Percentiles rank a stretch among this genome's conserved stretches.
Conservation (phyloP, 2,888 invertebrate genomes). For the Orthonevra nobilis region DNA sequence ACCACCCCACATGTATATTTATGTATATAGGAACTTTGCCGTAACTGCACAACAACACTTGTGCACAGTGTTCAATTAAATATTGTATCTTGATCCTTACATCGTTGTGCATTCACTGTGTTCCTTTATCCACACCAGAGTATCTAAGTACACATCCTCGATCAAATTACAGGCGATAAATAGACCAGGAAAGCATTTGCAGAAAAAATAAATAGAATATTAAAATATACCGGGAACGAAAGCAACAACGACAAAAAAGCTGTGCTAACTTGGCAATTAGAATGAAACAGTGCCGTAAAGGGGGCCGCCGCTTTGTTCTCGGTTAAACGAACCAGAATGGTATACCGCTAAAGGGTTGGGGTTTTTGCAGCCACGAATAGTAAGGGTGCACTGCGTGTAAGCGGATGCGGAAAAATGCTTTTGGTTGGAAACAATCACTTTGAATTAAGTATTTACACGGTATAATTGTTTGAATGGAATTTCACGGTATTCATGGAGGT, state of each 20-base stretch:
- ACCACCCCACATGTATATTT: slow-evolving; percentile 2
- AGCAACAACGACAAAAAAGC: neutral
- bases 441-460: neutral
- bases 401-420: no score
- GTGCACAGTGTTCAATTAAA: slow-evolving; percentile 57
- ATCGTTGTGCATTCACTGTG: slow-evolving; percentile 27
- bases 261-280: slow-evolving; percentile 24
- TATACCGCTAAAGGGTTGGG: no score
- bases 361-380: no score
- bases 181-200: neutral
- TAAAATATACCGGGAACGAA: neutral
- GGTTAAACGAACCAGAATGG: neutral
- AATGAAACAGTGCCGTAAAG: slow-evolving; percentile 9
- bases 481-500: neutral
- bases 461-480: neutral
- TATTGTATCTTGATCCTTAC: slow-evolving; percentile 45
- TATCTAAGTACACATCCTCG: slow-evolving; percentile 6
- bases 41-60: slow-evolving; percentile 23
- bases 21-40: neutral
- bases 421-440: neutral
- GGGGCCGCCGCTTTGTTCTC: neutral
- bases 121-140: neutral
- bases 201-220: no score
- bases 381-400: no score
- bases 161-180: slow-evolving; percentile 6